Evolutionary conservation across 2,797 vertebrate species (phyloP), one percentile per base, ranked within the genome.

Genomic region (Muscicapa striata): DNA sequence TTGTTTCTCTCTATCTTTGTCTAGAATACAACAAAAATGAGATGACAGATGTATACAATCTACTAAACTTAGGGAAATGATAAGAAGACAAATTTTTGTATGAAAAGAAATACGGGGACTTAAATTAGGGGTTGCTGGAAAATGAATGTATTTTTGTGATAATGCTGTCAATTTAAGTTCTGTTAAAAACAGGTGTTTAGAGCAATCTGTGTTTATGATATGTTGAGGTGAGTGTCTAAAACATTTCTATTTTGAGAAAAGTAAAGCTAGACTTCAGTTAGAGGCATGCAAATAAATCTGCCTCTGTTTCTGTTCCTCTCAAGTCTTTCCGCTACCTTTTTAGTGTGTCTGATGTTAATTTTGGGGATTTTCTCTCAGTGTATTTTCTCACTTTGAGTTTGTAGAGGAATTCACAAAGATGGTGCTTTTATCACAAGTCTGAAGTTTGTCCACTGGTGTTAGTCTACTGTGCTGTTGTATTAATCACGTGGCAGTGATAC

Each of bases 201-300:
- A 70, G 34, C 5, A 15, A 19, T 68, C 26, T 54, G 27, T 64
- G n/a, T 66, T 88, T 59, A 21, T 61, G 26, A 15, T 79, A 55
- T 15, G 24, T 72, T 70, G 54, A 61, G 49, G 14, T 36, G 23
- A 45, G 11, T 32, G 24, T 51, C 41, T 80, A n/a, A 75, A 84
- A 55, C 3, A 5, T 27, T 32, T 73, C 64, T 81, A 10, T 67
- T 76, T 94, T 87, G 84, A 80, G 79, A 66, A 70, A 51, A 85
- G 30, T 74, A 70, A 90, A 92, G 26, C 34, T 66, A 91, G 51
- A 40, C 43, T 89, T 95, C 72, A 49, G 90, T 93, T 91, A 80
- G 84, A 17, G 15, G 18, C 69, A 93, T 94, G 93, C 79, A 95
- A 90, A 95, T 90, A n/a, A 89, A 52, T 18, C 4, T 4, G 21